A percentile compares a stretch with the other conserved stretches of the same genome.
Evolutionary conservation across 2,113 vertebrate species (phyloP).

Genomic region (Corythoichthys haematopterus): DNA sequence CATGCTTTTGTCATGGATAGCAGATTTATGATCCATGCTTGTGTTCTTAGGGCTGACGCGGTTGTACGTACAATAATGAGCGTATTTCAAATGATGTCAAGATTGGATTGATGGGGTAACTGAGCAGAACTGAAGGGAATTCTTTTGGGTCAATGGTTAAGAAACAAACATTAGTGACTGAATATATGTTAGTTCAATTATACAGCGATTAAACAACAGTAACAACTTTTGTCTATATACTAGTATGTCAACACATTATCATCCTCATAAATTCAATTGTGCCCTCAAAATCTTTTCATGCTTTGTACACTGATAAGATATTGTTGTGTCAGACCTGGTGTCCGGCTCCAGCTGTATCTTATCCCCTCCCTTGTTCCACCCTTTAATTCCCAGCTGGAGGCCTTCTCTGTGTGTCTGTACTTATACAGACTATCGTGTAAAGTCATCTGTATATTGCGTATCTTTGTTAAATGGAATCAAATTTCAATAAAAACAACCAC

Average conservation of each 20-base stretch:
- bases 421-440: conserved; percentile 8
- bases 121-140: background rate
- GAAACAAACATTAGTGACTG: background rate
- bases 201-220: background rate
- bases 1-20: no score
- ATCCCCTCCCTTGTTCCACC: conserved; percentile 51
- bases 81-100: no score
- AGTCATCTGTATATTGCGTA: background rate
- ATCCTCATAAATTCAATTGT: background rate
- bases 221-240: no score
- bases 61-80: no score
- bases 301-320: conserved; percentile 30
- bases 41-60: no score
- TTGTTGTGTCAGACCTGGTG: conserved; percentile 12
- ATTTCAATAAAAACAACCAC: background rate
- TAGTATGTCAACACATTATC: background rate
- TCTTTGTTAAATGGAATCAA: background rate
- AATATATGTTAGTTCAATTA: background rate
- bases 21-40: no score
- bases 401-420: conserved; percentile 23
- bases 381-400: conserved; percentile 53
- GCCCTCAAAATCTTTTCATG: background rate
- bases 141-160: background rate
- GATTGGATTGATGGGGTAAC: no score
- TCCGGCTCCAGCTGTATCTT: conserved; percentile 44